Conservation (phyloP, 2,888 invertebrate species). For the Lycaena phlaeas region DNA sequence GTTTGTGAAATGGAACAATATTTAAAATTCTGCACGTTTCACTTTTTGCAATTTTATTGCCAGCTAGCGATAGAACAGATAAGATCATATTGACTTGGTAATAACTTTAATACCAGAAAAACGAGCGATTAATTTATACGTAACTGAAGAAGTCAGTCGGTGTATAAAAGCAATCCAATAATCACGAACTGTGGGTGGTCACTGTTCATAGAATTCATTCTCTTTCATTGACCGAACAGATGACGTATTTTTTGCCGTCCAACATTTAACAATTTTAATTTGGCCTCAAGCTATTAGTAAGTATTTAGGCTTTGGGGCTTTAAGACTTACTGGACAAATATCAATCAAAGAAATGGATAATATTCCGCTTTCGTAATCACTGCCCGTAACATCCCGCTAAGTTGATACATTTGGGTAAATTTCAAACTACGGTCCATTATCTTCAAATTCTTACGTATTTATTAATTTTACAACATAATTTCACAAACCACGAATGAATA, state of each 20-base stretch:
- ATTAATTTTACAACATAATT: too few species aligned
- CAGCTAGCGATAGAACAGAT: neutral
- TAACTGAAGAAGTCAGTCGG: neutral
- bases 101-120: constrained; percentile 4
- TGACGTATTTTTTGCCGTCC: neutral
- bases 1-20: neutral
- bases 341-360: too few species aligned
- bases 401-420: too few species aligned
- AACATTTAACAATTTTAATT: constrained; percentile 1
- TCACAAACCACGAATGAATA: too few species aligned
- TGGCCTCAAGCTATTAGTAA: neutral
- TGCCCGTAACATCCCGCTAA: too few species aligned
- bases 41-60: neutral
- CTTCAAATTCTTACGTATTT: too few species aligned
- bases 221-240: neutral
- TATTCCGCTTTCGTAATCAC: too few species aligned
- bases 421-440: too few species aligned
- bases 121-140: constrained; percentile 2
- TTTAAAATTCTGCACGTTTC: neutral
- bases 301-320: too few species aligned
- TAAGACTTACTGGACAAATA: too few species aligned
- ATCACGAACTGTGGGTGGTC: constrained; percentile 10
- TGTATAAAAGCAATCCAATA: constrained; percentile 4
- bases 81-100: constrained; percentile 2
- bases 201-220: constrained; percentile 4